Conservation (phyloP, 2,113 vertebrate species). For the Probosciger aterrimus region DNA sequence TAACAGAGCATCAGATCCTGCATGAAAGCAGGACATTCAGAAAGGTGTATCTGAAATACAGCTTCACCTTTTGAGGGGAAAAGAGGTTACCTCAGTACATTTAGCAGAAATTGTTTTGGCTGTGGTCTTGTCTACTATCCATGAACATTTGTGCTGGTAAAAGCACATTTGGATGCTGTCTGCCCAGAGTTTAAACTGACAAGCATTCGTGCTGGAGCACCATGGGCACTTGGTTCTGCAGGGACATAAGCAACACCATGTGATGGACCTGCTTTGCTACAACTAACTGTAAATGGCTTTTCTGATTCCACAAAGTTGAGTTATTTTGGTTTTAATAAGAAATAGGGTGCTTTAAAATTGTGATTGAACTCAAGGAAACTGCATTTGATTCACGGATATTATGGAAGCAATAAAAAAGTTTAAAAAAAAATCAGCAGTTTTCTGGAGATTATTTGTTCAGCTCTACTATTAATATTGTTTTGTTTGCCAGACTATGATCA, state of each 20-base stretch:
- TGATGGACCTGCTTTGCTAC: background rate
- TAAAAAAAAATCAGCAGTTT: slow-evolving; percentile 1
- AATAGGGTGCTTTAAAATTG: background rate
- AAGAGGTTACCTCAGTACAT: background rate
- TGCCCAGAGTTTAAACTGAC: background rate
- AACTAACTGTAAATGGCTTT: background rate
- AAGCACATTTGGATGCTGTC: background rate
- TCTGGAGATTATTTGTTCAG: slow-evolving; percentile 34
- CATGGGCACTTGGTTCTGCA: background rate
- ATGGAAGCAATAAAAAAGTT: slow-evolving; percentile 14
- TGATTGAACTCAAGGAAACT: background rate
- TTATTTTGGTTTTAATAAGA: background rate
- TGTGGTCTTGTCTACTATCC: background rate
- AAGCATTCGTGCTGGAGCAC: background rate
- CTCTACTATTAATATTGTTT: slow-evolving; percentile 19
- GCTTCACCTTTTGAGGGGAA: background rate
- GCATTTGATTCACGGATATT: background rate
- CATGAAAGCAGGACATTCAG: background rate
- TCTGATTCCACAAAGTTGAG: background rate
- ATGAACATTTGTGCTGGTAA: background rate
- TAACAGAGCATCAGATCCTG: background rate
- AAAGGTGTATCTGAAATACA: background rate
- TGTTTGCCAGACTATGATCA: slow-evolving; percentile 59
- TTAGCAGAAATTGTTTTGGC: background rate
- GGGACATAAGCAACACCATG: background rate